Evolutionary conservation across 2,888 invertebrate species (phyloP).

Genomic region (Coleophora flavipennella): DNA sequence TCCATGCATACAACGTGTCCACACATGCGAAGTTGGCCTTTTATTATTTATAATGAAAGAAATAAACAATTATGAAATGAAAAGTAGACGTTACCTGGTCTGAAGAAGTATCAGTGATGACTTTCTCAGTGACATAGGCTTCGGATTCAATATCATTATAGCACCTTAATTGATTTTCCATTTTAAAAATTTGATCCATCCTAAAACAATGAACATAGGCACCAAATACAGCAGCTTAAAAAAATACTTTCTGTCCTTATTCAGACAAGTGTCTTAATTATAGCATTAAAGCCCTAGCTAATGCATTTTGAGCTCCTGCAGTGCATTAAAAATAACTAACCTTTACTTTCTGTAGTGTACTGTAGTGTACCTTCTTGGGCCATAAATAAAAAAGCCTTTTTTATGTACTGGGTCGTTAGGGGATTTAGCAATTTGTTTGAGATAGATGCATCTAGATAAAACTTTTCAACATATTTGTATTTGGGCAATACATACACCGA

Average conservation of each 20-base stretch:
- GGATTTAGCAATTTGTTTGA: too few relatives aligned
- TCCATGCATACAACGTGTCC: too few relatives aligned
- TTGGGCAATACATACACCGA: too few relatives aligned
- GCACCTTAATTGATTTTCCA: conserved; percentile 52
- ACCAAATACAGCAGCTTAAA: neutral
- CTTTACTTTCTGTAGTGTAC: neutral
- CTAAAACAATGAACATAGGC: neutral
- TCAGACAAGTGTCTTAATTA: neutral
- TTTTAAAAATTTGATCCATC: conserved; percentile 15
- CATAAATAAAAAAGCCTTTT: too few relatives aligned
- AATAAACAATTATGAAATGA: too few relatives aligned
- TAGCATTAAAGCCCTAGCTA: too few relatives aligned
- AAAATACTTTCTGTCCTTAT: neutral
- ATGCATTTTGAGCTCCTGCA: neutral
- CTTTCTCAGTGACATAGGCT: conserved; percentile 74
- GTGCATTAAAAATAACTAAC: neutral
- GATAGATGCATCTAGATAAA: too few relatives aligned
- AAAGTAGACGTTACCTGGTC: conserved; percentile 37
- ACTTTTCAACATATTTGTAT: too few relatives aligned
- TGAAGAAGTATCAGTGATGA: conserved; percentile 48
- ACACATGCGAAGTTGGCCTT: too few relatives aligned
- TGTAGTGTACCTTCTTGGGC: too few relatives aligned
- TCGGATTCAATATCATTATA: conserved; percentile 46
- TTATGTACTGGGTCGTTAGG: too few relatives aligned
- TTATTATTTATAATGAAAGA: too few relatives aligned